A percentile compares a stretch with the other conserved stretches of the same genome.
Evolutionary conservation across 1,140 invertebrate species (phyloP).

Genomic region (Neuroterus valhalla): DNA sequence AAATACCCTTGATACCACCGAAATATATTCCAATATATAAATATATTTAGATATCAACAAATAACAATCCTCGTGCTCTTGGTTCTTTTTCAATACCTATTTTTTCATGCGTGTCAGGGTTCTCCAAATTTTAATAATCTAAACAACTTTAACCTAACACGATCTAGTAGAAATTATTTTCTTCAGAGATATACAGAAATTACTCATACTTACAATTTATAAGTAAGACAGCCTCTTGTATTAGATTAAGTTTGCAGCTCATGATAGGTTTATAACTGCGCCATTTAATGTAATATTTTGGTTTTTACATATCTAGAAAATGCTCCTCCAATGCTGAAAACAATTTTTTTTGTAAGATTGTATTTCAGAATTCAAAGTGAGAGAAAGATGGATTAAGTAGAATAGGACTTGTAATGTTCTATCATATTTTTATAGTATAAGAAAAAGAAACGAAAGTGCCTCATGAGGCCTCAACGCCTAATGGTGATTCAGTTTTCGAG

Average conservation of each 20-base stretch:
- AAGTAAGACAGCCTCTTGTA: slow-evolving; percentile 49
- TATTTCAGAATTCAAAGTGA: slow-evolving; percentile 12
- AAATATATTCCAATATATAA: slow-evolving; percentile 34
- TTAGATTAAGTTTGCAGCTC: slow-evolving; percentile 21
- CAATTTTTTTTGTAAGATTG: neutral
- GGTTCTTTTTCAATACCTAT: slow-evolving; percentile 61
- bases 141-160: slow-evolving; percentile 75
- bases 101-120: slow-evolving; percentile 71
- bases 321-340: neutral
- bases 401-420: slow-evolving; percentile 42
- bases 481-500: slow-evolving; percentile 51
- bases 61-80: slow-evolving; percentile 50
- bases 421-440: slow-evolving; percentile 61
- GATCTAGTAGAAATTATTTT: slow-evolving; percentile 68
- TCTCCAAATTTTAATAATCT: slow-evolving; percentile 71
- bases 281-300: neutral
- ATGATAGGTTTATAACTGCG: neutral
- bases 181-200: slow-evolving; percentile 51
- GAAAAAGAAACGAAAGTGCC: slow-evolving; percentile 68
- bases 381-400: neutral
- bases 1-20: slow-evolving; percentile 23
- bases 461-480: slow-evolving; percentile 72
- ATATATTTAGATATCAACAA: slow-evolving; percentile 43
- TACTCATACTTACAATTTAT: slow-evolving; percentile 55
- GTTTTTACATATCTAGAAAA: neutral